Evolutionary conservation across 2,113 vertebrate genomes (phyloP), one percentile per base, ranked within the genome.

Genomic region (Upupa epops): DNA sequence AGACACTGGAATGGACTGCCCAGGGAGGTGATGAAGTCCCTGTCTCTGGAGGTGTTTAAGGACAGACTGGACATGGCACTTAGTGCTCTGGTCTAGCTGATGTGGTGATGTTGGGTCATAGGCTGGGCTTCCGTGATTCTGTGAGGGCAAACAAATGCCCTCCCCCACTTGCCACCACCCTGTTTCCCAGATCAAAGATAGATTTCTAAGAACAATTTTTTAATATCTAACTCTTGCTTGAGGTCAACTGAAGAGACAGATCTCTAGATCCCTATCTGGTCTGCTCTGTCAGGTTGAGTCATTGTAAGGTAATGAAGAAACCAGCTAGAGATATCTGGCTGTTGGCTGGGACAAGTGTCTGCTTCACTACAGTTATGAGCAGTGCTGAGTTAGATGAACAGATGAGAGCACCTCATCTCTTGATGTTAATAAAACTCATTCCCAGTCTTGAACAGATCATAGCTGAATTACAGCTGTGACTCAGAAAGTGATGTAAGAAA

Each of bases 401-500:
- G 40, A 42, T 56, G 40, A 78, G 19, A 34, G 3, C 49, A 78
- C 17, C 56, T 65, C 40, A 11, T 49, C 73, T 71, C 34, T 49
- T 63, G 45, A 8, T 31, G 9, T 12, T 34, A 42, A 52, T 46
- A 60, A 83, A 77, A 52, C 5, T 40, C 24, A 51, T 8, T 42
- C 28, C 20, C 29, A 21, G 11, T 22, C 36, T 66, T 40, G 14
- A 55, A 46, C 0, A 48, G 25, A 13, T 51, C 18, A 29, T 0
- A 5, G 48, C 0, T 2, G 9, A 31, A 42, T 26, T 52, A 46
- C 32, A 70, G 34, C 75, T 80, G 37, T 86, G 65, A 66, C 45
- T 90, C 88, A 60, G 78, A 73, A 80, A 55, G 17, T 20, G 61
- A 63, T 18, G n/a, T 34, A 77, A 60, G 68, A 86, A 48, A 64